Conservation (phyloP, 2,888 invertebrate species). For the Leucoma salicis region DNA sequence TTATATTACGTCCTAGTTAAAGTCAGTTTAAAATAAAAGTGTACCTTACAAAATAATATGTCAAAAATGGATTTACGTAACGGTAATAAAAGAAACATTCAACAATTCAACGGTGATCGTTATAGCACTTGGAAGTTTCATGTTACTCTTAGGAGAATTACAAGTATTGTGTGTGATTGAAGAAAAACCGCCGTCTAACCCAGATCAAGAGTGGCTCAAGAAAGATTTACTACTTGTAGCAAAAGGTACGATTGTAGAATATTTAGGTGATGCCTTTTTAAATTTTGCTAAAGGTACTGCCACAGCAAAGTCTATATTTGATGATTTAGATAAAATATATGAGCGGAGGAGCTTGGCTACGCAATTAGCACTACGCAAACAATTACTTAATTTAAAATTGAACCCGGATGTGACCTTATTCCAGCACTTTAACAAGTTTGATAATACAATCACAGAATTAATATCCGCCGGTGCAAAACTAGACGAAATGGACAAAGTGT, state of each 20-base stretch:
- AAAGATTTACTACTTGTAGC: not conserved
- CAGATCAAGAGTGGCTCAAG: not conserved
- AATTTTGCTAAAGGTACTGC: not conserved
- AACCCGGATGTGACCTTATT: not conserved
- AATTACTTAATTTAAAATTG: not conserved
- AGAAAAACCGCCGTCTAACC: not conserved
- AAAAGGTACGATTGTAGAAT: not conserved
- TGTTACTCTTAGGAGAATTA: conserved; percentile 29
- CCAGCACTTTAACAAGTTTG: not conserved
- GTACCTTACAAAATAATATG: not conserved
- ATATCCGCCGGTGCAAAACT: not conserved
- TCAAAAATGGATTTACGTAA: not conserved
- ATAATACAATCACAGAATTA: not conserved
- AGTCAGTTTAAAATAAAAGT: too few relatives aligned
- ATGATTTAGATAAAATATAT: not conserved
- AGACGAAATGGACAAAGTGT: not conserved
- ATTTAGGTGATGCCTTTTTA: not conserved
- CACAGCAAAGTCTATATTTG: not conserved
- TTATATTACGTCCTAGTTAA: too few relatives aligned
- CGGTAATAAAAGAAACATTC: conserved; percentile 26
- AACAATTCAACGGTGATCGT: conserved; percentile 27
- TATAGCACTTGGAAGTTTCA: conserved; percentile 32
- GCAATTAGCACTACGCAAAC: not conserved
- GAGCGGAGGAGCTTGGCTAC: conserved; percentile 1
- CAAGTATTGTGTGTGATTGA: conserved; percentile 4